These are phyloP conservation scores for Ardeotis arabs DNA, from an alignment of 2,113 vertebrate genomes.

Conservation along the genomic window DNA sequence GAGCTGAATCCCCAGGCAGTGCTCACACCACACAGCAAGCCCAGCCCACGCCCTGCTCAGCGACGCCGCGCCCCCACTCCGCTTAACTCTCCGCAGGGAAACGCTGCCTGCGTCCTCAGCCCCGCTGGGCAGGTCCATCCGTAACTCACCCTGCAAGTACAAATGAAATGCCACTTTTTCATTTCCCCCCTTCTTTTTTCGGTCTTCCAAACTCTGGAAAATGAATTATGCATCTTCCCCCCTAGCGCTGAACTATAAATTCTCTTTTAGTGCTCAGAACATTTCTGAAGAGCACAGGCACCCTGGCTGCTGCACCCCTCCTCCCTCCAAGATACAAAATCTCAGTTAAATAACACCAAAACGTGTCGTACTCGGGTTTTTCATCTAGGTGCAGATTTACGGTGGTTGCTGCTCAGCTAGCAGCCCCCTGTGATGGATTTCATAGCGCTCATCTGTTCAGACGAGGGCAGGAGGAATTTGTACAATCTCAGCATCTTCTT, in stretches of 20 bases:
- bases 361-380: neutral
- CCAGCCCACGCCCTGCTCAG: fast-evolving
- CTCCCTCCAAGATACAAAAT: neutral
- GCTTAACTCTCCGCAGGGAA: neutral
- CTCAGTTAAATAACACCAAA: neutral
- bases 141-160: neutral
- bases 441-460: neutral
- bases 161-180: neutral
- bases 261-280: neutral
- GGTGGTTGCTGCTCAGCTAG: neutral
- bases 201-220: neutral
- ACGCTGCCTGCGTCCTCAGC: neutral
- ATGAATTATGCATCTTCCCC: neutral
- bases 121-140: neutral
- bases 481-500: neutral
- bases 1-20: no score
- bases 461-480: neutral
- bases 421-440: neutral
- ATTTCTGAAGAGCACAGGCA: neutral
- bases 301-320: neutral
- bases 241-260: neutral
- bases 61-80: neutral
- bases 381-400: neutral
- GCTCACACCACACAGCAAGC: neutral
- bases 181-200: neutral